Evolutionary conservation across 2,888 invertebrate species (phyloP), one percentile per base, ranked within the genome.

Genomic region (Ectropis crepuscularia): DNA sequence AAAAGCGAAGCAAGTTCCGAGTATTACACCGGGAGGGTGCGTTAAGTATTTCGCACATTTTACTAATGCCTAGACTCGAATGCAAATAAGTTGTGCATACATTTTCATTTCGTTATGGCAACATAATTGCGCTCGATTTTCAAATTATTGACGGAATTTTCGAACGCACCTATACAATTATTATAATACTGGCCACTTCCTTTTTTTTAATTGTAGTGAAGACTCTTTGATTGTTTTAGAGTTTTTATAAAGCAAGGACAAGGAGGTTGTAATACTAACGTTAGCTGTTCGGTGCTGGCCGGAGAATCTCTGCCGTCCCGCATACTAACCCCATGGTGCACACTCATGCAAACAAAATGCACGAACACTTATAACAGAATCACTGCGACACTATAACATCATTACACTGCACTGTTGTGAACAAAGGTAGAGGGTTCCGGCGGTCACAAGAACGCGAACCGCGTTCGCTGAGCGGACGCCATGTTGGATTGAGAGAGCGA

Each of bases 201-300:
- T 6, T 9, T 45, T 46, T 46, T 46, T 6, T 37, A 54, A 46
- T 38, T 16, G 5, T 11, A n/a, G 37, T 54, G 10, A 54, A 12
- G n/a, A n/a, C n/a, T 6, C 6, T 43, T 36, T 36, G 42, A 43
- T 42, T 5, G n/a, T 37, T 11, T 28, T 6, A 51, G 8, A 6
- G 49, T 49, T 46, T 45, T 45, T 39, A 10, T 10, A 45, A 12
- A 36, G n/a, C 4, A 11, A 10, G 4, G 28, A 37, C 53, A 61
- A 59, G 28, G n/a, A 41, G 10, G n/a, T 55, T 61, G 42, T 6
- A 2, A 55, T 79, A 88, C 91, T 86, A 78, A 92, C 91, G 91
- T 92, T 89, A 91, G 87, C 88, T 91, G 89, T 71, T 91, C 92
- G 57, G 90, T 90, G 84, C 90, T 91, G 79, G 90, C 90, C 86